Conservation (phyloP, 64 coral and sea anemone genomes). For the Dendronephthya gigantea region DNA sequence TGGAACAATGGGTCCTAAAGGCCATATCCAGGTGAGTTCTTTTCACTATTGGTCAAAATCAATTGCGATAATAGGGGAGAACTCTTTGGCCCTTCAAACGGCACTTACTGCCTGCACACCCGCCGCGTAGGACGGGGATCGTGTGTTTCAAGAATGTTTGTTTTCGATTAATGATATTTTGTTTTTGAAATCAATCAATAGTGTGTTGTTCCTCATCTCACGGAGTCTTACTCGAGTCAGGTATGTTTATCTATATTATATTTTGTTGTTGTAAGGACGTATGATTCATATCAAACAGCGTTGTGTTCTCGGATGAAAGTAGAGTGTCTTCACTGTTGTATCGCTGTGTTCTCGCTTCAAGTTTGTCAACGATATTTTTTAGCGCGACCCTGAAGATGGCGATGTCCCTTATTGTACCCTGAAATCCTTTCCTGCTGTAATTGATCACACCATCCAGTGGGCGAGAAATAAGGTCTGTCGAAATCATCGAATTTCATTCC, state of each 20-base stretch:
- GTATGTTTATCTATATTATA: slow-evolving; percentile 24
- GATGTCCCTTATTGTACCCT: slow-evolving; percentile 93
- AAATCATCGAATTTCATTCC: background rate
- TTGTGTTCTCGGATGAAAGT: no score
- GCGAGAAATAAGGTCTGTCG: slow-evolving; percentile 82
- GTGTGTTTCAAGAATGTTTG: background rate
- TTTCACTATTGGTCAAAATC: no score
- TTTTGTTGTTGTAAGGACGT: background rate
- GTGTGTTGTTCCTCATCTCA: slow-evolving; percentile 88
- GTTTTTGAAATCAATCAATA: background rate
- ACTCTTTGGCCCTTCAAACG: no score
- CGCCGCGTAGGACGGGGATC: no score
- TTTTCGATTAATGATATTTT: background rate
- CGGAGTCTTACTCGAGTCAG: slow-evolving; percentile 90
- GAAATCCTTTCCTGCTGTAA: slow-evolving; percentile 86
- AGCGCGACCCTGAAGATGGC: slow-evolving; percentile 83
- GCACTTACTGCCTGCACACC: no score
- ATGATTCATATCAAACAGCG: no score
- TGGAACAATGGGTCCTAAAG: slow-evolving; percentile 94
- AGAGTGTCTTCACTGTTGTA: no score
- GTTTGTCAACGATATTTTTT: background rate
- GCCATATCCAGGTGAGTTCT: slow-evolving; percentile 97
- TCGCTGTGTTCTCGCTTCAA: no score
- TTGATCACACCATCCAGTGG: slow-evolving; percentile 97
- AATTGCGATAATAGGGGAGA: no score